Conservation (phyloP, 1,140 invertebrate species). For the Penaeus indicus region DNA sequence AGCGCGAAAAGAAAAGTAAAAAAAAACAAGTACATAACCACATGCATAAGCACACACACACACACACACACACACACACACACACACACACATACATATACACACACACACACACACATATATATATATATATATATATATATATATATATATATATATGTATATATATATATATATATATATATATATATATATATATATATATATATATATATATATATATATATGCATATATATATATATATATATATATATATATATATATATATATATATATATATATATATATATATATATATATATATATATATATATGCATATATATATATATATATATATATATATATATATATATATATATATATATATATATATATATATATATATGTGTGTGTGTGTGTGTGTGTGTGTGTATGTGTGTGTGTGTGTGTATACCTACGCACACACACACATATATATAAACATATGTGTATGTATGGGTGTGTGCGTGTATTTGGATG, state of each 20-base stretch:
- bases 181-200: neutral
- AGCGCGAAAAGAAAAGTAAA: too few species aligned
- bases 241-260: slow-evolving; percentile 1
- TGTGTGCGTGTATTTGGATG: neutral
- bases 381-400: neutral
- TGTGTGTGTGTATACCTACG: neutral
- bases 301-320: slow-evolving; percentile 6
- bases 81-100: too few species aligned
- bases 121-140: slow-evolving; percentile 25
- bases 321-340: neutral
- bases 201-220: neutral
- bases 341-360: neutral
- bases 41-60: too few species aligned
- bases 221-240: slow-evolving; percentile 7
- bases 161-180: slow-evolving; percentile 11
- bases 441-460: too few species aligned
- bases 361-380: slow-evolving; percentile 17
- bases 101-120: too few species aligned
- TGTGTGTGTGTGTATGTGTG: neutral
- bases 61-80: too few species aligned
- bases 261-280: slow-evolving; percentile 24
- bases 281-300: slow-evolving; percentile 21
- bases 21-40: too few species aligned
- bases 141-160: slow-evolving; percentile 13
- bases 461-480: neutral